Conservation (phyloP, 2,797 vertebrate genomes). For the Aulostomus chinensis region DNA sequence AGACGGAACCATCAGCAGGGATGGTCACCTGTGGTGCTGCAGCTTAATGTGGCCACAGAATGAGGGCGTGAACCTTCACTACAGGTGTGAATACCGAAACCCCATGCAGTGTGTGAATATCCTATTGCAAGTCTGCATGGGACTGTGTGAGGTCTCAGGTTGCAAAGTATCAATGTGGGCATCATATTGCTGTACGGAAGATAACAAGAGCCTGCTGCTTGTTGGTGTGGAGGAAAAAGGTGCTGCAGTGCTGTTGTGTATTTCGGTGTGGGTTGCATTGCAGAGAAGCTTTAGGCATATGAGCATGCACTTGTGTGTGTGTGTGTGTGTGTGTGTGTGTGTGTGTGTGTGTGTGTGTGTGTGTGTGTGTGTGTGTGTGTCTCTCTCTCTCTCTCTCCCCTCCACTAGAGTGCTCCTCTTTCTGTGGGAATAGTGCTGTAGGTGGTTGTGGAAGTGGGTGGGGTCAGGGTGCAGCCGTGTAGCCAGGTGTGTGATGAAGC, state of each 20-base stretch:
- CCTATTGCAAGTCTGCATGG: conserved; percentile 35
- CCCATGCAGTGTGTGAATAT: conserved; percentile 15
- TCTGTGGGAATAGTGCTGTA: conserved; percentile 75
- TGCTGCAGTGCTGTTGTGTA: conserved; percentile 67
- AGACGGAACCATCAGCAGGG: conserved; percentile 33
- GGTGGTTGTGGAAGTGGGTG: conserved; percentile 77
- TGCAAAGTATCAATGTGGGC: conserved; percentile 54
- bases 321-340: conserved; percentile 35
- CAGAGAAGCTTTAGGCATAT: conserved; percentile 70
- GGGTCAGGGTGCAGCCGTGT: conserved; percentile 76
- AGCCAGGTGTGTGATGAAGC: conserved; percentile 77
- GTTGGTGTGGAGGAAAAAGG: conserved; percentile 54
- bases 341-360: conserved; percentile 44
- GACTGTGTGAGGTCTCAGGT: conserved; percentile 44
- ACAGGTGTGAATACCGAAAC: conserved; percentile 50
- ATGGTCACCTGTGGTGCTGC: conserved; percentile 41
- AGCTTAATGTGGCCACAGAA: conserved; percentile 35
- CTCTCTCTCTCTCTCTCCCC: too few relatives aligned
- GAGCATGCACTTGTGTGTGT: conserved; percentile 43
- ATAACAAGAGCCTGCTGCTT: conserved; percentile 58
- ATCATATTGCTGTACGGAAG: conserved; percentile 50
- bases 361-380: too few relatives aligned
- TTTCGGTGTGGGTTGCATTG: conserved; percentile 71
- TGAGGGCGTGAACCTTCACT: conserved; percentile 38
- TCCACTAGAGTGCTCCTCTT: conserved; percentile 69